Evolutionary conservation across 2,113 vertebrate species (phyloP).

Genomic region (Pimephales promelas): DNA sequence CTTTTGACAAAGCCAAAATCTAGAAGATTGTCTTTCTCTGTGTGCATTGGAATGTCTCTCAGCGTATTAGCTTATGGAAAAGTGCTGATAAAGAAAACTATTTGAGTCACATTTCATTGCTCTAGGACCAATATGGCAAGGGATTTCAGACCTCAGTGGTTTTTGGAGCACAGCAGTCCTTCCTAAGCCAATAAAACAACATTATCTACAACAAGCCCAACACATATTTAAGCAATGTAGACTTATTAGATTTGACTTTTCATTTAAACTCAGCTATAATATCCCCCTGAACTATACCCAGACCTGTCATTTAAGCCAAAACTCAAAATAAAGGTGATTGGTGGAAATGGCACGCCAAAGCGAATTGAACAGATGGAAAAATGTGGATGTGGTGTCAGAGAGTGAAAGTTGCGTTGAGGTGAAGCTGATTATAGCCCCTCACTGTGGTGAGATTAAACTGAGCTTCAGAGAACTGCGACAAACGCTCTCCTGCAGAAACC

Average conservation of each 20-base stretch:
- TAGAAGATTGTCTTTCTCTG: slow-evolving; percentile 12
- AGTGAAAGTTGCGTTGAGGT: slow-evolving; percentile 20
- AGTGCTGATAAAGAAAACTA: slow-evolving; percentile 35
- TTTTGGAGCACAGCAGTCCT: slow-evolving; percentile 36
- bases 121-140: slow-evolving; percentile 19
- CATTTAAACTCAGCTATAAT: slow-evolving; percentile 40
- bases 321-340: slow-evolving; percentile 48
- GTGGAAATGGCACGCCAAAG: slow-evolving; percentile 47
- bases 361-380: slow-evolving; percentile 37
- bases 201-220: slow-evolving; percentile 36
- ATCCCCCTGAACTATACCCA: slow-evolving; percentile 10
- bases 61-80: slow-evolving; percentile 21
- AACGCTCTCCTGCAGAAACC: slow-evolving; percentile 3
- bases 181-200: slow-evolving; percentile 41
- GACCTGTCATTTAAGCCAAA: slow-evolving; percentile 42
- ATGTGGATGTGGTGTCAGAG: slow-evolving; percentile 26
- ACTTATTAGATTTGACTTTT: slow-evolving; percentile 53
- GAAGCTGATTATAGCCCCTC: slow-evolving; percentile 38
- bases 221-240: slow-evolving; percentile 42
- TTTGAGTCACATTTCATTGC: slow-evolving; percentile 30
- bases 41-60: slow-evolving; percentile 15
- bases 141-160: slow-evolving; percentile 34
- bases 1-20: slow-evolving; percentile 20
- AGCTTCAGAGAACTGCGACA: slow-evolving; percentile 8
- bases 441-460: slow-evolving; percentile 38